A percentile compares a stretch with the other conserved stretches of the same genome.
Conservation (phyloP, 2,113 vertebrate genomes). For the Xiphophorus couchianus region DNA sequence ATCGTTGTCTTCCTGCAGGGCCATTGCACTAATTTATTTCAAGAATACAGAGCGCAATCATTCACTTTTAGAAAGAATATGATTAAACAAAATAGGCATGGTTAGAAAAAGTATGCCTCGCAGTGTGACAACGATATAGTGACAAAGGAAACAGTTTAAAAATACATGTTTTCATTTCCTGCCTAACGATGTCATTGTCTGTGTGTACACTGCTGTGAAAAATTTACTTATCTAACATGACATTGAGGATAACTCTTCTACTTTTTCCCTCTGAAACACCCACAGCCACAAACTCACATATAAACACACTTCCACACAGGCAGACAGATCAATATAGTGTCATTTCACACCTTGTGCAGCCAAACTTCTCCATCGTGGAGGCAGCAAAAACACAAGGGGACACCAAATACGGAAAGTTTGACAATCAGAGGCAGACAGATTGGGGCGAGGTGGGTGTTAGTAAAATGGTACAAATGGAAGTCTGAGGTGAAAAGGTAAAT, state of each 20-base stretch:
- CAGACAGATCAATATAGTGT: conserved; percentile 69
- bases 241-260: conserved; percentile 1
- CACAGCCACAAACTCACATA: background rate
- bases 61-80: conserved; percentile 5
- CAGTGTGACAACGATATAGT: background rate
- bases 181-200: conserved; percentile 16
- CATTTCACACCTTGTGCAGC: conserved; percentile 71
- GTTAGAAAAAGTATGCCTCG: background rate
- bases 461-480: conserved; percentile 31
- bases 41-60: conserved; percentile 8
- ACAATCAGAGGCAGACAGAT: conserved; percentile 1
- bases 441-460: conserved; percentile 17
- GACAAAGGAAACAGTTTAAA: background rate
- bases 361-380: conserved; percentile 50
- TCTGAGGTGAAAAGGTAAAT: background rate
- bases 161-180: background rate
- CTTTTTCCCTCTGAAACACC: background rate
- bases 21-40: conserved; percentile 3
- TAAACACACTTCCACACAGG: conserved; percentile 31
- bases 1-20: conserved; percentile 2
- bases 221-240: conserved; percentile 16
- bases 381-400: conserved; percentile 37
- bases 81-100: conserved; percentile 5
- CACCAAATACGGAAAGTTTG: conserved; percentile 31
- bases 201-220: conserved; percentile 5